Percentiles rank a stretch among this genome's conserved stretches.
These are phyloP conservation scores for Platysteira castanea DNA, from an alignment of 2,113 vertebrate species.

Conservation along the genomic window DNA sequence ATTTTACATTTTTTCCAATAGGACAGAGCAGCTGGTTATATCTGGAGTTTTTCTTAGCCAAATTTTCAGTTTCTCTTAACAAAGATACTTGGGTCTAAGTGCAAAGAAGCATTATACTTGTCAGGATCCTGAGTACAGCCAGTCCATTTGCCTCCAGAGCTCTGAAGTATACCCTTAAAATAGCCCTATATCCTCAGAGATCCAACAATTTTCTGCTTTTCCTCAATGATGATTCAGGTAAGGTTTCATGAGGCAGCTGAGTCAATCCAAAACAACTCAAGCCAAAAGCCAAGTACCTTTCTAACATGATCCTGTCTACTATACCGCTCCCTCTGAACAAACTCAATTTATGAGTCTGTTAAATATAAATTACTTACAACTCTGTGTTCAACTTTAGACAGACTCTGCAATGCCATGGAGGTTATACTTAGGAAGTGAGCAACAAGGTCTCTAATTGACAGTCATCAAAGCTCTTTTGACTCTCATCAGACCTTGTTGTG, in stretches of 20 bases:
- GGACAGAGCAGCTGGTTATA: neutral
- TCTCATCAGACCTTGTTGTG: neutral
- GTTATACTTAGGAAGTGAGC: neutral
- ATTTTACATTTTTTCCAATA: neutral
- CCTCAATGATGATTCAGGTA: neutral
- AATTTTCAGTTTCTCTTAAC: neutral
- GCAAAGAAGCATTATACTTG: neutral
- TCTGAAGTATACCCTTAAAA: neutral
- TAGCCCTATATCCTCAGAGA: neutral
- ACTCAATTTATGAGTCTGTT: neutral
- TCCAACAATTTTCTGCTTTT: neutral
- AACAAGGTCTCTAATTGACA: neutral
- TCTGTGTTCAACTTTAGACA: neutral
- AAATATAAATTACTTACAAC: neutral
- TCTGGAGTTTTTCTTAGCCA: neutral
- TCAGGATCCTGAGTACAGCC: neutral
- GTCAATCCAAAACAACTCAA: neutral
- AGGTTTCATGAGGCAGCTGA: neutral
- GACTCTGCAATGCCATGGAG: neutral
- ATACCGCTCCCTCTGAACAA: neutral
- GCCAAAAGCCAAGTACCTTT: neutral
- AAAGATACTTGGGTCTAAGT: neutral
- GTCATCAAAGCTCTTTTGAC: neutral
- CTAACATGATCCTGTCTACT: rapidly evolving
- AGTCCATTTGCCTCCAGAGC: neutral